Evolutionary conservation across 2,888 invertebrate genomes (phyloP).

Genomic region (Bugulina stolonifera): DNA sequence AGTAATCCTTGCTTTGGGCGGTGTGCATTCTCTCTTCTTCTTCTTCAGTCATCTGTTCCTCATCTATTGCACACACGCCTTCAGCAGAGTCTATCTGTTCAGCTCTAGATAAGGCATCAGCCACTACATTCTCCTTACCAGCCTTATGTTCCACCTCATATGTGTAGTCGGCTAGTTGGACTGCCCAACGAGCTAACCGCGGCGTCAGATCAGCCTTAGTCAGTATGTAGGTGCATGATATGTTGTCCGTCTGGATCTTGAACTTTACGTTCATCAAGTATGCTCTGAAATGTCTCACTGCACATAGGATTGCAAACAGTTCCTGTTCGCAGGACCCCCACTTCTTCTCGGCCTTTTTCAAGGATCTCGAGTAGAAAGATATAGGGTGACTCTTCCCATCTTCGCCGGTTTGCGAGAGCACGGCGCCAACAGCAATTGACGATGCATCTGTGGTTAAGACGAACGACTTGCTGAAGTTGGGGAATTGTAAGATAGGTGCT

Average conservation of each 20-base stretch:
- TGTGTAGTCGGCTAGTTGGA: not conserved
- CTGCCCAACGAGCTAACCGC: not conserved
- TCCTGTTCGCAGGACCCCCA: slow-evolving; percentile 6
- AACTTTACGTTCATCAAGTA: not conserved
- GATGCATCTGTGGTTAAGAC: too few species aligned
- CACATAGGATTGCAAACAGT: not conserved
- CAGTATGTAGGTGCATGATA: not conserved
- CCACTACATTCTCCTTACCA: not conserved
- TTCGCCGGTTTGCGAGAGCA: not conserved
- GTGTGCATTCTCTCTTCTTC: not conserved
- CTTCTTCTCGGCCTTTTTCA: not conserved
- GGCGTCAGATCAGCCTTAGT: not conserved
- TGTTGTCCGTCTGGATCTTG: not conserved
- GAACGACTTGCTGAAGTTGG: not conserved
- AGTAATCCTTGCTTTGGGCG: not conserved
- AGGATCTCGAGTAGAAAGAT: not conserved
- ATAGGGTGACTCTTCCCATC: slow-evolving; percentile 3
- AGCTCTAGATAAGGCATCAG: not conserved
- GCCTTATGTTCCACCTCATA: not conserved
- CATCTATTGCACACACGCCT: not conserved
- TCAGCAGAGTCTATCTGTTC: not conserved
- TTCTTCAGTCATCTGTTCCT: not conserved
- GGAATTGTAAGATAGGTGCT: not conserved
- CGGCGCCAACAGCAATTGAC: not conserved
- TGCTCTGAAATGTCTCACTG: not conserved